phyloP scores from a whole-genome alignment of 2,797 vertebrate genomes.

The Lateolabrax maculatus region DNA sequence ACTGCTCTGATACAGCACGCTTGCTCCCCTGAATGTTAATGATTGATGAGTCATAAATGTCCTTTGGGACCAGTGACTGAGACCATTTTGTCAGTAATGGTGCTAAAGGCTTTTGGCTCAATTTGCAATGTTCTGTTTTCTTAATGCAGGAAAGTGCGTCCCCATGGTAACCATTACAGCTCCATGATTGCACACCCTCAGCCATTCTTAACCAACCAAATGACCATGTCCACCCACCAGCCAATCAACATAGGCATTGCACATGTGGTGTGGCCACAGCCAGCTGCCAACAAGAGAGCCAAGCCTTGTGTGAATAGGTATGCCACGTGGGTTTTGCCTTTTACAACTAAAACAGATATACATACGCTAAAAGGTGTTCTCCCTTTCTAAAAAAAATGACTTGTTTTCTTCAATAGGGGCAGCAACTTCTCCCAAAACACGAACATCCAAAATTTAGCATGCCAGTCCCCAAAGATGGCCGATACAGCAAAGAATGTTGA shows the following conservation, averaged over 20 bases:
- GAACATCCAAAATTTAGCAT: constrained; percentile 91
- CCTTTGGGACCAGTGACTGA: constrained; percentile 59
- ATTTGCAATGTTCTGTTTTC: constrained; percentile 70
- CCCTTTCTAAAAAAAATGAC: constrained; percentile 3
- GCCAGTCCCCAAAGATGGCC: constrained; percentile 94
- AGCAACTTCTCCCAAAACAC: constrained; percentile 91
- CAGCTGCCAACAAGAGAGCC: constrained; percentile 92
- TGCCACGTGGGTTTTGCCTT: constrained; percentile 15
- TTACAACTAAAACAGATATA: neutral
- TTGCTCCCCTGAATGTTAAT: constrained; percentile 75
- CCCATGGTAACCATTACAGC: constrained; percentile 95
- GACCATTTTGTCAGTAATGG: constrained; percentile 69
- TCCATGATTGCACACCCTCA: constrained; percentile 95
- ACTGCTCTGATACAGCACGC: constrained; percentile 43
- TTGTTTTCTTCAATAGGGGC: constrained; percentile 72
- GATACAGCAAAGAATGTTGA: constrained; percentile 90
- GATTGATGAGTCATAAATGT: constrained; percentile 75
- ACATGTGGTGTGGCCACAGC: constrained; percentile 98
- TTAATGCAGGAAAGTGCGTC: constrained; percentile 92
- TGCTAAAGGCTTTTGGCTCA: constrained; percentile 68
- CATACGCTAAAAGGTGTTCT: neutral
- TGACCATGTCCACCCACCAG: constrained; percentile 96
- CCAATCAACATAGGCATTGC: constrained; percentile 98
- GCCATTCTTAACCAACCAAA: constrained; percentile 96
- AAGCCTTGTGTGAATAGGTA: constrained; percentile 96